Base-by-base conservation (phyloP, 2,888 invertebrate species). In the Lydus trimaculatus region DNA sequence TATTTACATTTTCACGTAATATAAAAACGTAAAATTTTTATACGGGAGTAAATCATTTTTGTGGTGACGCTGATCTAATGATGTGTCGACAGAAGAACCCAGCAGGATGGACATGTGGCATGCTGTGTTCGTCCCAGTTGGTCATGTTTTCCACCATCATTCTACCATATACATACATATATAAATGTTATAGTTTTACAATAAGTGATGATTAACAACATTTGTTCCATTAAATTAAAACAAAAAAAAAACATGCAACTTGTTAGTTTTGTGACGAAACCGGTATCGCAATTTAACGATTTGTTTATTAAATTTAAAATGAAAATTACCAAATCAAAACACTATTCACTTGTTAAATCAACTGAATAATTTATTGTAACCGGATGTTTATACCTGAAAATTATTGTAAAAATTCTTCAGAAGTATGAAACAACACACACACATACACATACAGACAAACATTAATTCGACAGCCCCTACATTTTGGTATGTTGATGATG, bases 61-160 rank as follows among this genome's bases (percentile, higher is more conserved):
- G 11, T 20, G 23, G 60, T 66, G 69, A 65, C 52, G 58, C 39
- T 60, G 66, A 64, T 63, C 59, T 65, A 67, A 67, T 60, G 64
- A 65, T 62, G 73, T 70, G 74, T 70, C 72, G 74, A 74, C 74
- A 71, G 66, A 48, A 67, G 65, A 67, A 48, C 72, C 0, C 74
- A 65, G 73, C 73, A 63, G 74, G 74, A 52, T 43, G 33, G 66
- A 74, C 73, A 72, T 61, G 73, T 39, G 31, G 52, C 70, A 70
- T 67, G 73, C 74, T 73, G 74, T 15, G 74, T 58, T 48, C 52
- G 68, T 61, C 67, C 63, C 65, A 64, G 72, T 64, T 72, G 71
- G 71, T 59, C 20, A 33, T 62, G 64, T 52, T 63, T 68, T 68
- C 61, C 60, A 25, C 36, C 61, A n/a, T 31, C 67, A 65, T 65